Base-by-base conservation (phyloP, 1,140 invertebrate species). In the Subanguina moxae region DNA sequence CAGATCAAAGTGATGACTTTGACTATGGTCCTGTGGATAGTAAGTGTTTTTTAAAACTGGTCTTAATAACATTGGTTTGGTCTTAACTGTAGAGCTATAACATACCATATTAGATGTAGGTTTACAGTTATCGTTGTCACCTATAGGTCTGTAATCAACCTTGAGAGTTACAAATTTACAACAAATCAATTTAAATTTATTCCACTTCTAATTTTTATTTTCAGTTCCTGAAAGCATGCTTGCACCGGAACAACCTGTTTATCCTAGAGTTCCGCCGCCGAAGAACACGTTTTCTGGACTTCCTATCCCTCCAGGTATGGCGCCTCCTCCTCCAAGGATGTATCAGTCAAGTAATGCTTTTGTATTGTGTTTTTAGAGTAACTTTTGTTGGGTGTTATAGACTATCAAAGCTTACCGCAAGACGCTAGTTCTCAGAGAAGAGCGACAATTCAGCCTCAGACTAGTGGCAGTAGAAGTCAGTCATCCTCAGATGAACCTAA, bases 21-120 rank as follows among this genome's bases (percentile, higher is more conserved):
- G 71, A 76, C 61, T 65, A 56, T 57, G 68, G 65, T 0, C 68
- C 68, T 25, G 68, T 70, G 48, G 68, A 70, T 30, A 70, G 68
- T 70, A 42, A 69, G 64, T 5, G 38, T 19, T 25, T 17, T 21
- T n/a, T n/a, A n/a, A n/a, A n/a, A n/a, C n/a, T n/a, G n/a, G n/a
- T n/a, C n/a, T n/a, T n/a, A n/a, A n/a, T n/a, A n/a, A n/a, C n/a
- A n/a, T n/a, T n/a, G n/a, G n/a, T n/a, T n/a, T n/a, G n/a, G n/a
- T n/a, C n/a, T n/a, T n/a, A n/a, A n/a, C n/a, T n/a, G n/a, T n/a
- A n/a, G n/a, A n/a, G n/a, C n/a, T n/a, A n/a, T n/a, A n/a, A n/a
- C n/a, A n/a, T n/a, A n/a, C n/a, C n/a, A n/a, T n/a, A n/a, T n/a
- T n/a, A n/a, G n/a, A n/a, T n/a, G n/a, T n/a, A n/a, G n/a, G n/a